Percentiles rank a stretch among this genome's conserved stretches.
Conservation (phyloP, 2,888 invertebrate species). For the Scaptomyza flava region DNA sequence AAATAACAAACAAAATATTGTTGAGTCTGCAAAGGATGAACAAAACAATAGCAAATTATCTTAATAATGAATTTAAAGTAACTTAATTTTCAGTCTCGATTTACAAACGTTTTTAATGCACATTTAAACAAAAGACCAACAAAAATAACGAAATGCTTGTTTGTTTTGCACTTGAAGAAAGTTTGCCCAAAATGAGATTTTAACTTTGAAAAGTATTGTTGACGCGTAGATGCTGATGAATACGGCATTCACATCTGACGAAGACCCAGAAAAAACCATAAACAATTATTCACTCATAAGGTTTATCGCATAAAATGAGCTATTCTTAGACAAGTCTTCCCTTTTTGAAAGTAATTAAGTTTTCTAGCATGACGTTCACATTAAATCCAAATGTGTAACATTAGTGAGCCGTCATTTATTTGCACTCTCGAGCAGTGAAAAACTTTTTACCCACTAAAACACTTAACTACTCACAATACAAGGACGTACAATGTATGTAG, state of each 20-base stretch:
- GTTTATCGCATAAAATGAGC: slow-evolving; percentile 2
- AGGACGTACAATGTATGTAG: background rate
- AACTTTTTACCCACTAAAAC: slow-evolving; percentile 3
- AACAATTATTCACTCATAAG: slow-evolving; percentile 6
- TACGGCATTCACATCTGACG: background rate
- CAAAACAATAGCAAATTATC: too few relatives aligned
- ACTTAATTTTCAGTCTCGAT: too few relatives aligned
- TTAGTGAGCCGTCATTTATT: slow-evolving; percentile 6
- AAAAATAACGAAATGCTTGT: background rate
- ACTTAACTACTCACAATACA: background rate
- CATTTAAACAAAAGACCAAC: background rate
- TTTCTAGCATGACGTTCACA: slow-evolving; percentile 3
- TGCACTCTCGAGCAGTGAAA: background rate
- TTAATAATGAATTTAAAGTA: too few relatives aligned
- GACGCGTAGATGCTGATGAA: background rate
- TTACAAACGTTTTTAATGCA: too few relatives aligned
- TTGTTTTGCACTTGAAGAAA: background rate
- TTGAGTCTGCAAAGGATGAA: too few relatives aligned
- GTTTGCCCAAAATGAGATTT: background rate
- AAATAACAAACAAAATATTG: too few relatives aligned
- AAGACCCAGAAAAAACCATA: slow-evolving; percentile 1
- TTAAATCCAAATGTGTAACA: slow-evolving; percentile 8
- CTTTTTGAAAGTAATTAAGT: slow-evolving; percentile 7
- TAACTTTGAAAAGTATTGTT: background rate
- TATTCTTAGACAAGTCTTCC: background rate